Evolutionary conservation across 2,797 vertebrate species (phyloP).

Genomic region (Halcyon chelicuti): DNA sequence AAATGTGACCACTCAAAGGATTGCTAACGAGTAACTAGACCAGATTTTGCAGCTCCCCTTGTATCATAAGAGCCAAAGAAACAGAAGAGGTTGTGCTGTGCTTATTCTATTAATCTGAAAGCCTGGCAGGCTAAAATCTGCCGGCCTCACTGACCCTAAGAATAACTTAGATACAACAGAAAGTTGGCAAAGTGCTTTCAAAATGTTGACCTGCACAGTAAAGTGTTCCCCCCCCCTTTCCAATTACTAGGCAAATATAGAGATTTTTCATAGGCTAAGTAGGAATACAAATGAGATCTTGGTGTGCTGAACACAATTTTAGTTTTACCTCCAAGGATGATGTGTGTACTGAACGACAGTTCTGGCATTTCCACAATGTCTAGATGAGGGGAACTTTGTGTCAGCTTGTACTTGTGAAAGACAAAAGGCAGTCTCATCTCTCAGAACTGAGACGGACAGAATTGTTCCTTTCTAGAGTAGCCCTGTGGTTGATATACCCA

Average conservation of each 20-base stretch:
- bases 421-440: not conserved
- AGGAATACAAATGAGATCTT: not conserved
- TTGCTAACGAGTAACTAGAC: not conserved
- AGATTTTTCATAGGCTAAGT: not conserved
- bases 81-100: not conserved
- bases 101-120: not conserved
- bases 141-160: not conserved
- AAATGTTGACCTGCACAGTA: not conserved
- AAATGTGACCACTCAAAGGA: not conserved
- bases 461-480: not conserved
- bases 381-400: not conserved
- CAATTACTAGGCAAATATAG: not conserved
- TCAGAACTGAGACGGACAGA: not conserved
- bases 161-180: not conserved
- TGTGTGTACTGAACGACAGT: accelerated
- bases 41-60: not conserved
- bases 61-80: not conserved
- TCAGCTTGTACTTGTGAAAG: not conserved
- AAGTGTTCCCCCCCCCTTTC: not conserved
- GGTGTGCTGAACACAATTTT: not conserved
- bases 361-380: not conserved
- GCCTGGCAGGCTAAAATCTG: not conserved
- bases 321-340: not conserved
- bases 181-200: not conserved
- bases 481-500: accelerated